Evolutionary conservation across 2,113 vertebrate species (phyloP).

Genomic region (Myotis davidii): DNA sequence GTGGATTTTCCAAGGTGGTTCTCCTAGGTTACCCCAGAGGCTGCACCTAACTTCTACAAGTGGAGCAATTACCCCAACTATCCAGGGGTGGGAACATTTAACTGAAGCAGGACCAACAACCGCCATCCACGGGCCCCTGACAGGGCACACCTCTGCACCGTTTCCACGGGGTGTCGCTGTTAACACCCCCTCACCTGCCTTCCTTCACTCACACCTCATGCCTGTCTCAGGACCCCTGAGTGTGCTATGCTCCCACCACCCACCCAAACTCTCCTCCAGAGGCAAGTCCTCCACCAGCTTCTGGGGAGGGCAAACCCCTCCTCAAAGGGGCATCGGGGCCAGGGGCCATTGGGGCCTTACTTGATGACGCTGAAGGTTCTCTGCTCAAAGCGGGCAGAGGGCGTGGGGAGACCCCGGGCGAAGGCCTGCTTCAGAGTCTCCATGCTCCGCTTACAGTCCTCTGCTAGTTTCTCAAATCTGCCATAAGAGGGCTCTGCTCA

Average conservation of each 20-base stretch:
- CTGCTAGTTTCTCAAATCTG: constrained; percentile 91
- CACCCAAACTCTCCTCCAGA: not conserved
- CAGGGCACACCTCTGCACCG: not conserved
- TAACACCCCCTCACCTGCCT: fast-evolving
- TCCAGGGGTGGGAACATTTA: not conserved
- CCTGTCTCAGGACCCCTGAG: not conserved
- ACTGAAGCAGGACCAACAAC: not conserved
- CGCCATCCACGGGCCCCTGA: not conserved
- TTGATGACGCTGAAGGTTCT: constrained; percentile 91
- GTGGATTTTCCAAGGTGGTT: not conserved
- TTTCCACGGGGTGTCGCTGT: not conserved
- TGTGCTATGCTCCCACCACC: not conserved
- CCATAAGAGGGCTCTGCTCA: not conserved
- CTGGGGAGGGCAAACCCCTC: fast-evolving
- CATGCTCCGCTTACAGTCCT: constrained; percentile 90
- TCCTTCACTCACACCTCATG: not conserved
- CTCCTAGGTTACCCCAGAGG: not conserved
- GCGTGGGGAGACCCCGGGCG: constrained; percentile 86
- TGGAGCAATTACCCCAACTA: not conserved
- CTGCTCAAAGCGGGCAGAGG: constrained; percentile 90
- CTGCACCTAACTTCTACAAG: not conserved
- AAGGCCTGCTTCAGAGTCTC: constrained; percentile 89
- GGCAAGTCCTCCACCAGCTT: not conserved
- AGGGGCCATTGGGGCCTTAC: constrained; percentile 79
- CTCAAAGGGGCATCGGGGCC: not conserved